These are phyloP conservation scores for Boleophthalmus pectinirostris DNA, from an alignment of 2,113 vertebrate species.

Conservation along the genomic window DNA sequence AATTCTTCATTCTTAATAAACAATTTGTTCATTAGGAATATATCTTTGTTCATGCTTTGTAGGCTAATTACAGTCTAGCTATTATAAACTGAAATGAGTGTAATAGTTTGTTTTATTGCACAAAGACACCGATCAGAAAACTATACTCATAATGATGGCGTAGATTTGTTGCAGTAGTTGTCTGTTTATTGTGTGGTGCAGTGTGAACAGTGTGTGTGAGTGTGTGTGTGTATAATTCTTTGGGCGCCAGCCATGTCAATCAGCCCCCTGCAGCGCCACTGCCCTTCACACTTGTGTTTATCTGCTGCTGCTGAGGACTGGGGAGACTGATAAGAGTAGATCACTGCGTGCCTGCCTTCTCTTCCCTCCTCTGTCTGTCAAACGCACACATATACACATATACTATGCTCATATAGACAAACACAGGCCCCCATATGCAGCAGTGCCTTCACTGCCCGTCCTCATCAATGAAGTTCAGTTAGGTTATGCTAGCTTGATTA, in stretches of 20 bases:
- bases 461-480: slow-evolving; percentile 33
- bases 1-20: too few species aligned
- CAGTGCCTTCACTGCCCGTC: slow-evolving; percentile 17
- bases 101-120: background rate
- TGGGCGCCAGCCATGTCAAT: slow-evolving; percentile 77
- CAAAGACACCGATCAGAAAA: slow-evolving; percentile 6
- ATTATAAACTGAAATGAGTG: background rate
- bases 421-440: slow-evolving; percentile 16
- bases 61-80: background rate
- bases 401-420: slow-evolving; percentile 15
- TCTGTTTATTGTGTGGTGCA: background rate
- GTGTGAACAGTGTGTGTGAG: slow-evolving; percentile 11
- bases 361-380: slow-evolving; percentile 21
- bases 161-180: background rate
- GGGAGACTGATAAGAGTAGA: slow-evolving; percentile 73
- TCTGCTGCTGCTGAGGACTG: slow-evolving; percentile 77
- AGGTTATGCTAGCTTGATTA: slow-evolving; percentile 20
- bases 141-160: background rate
- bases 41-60: too few species aligned
- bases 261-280: slow-evolving; percentile 75
- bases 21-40: too few species aligned
- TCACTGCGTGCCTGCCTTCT: slow-evolving; percentile 56
- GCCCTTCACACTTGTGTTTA: slow-evolving; percentile 79
- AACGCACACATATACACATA: slow-evolving; percentile 14
- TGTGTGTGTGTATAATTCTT: slow-evolving; percentile 56